These are phyloP conservation scores for Leucoptera coffeella DNA, from an alignment of 2,888 invertebrate genomes.

Conservation along the genomic window DNA sequence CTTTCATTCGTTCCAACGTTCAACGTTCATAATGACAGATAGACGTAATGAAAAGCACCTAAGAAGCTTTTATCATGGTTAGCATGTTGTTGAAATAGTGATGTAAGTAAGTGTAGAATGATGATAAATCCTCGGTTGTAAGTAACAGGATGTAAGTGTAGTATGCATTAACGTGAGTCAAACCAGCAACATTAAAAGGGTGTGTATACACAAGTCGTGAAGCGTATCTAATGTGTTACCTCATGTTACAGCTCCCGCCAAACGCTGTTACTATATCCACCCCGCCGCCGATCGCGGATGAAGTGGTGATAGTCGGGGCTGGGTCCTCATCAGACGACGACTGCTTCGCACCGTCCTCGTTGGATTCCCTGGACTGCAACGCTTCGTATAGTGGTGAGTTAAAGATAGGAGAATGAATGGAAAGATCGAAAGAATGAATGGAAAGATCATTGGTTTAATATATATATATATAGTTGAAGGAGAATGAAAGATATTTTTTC, in stretches of 20 bases:
- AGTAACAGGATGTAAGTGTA: too few relatives aligned
- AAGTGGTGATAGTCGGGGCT: conserved; percentile 75
- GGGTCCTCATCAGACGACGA: conserved; percentile 75
- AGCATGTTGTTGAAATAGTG: too few relatives aligned
- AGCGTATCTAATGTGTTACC: not conserved
- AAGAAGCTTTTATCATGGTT: too few relatives aligned
- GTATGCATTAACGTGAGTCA: too few relatives aligned
- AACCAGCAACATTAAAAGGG: not conserved
- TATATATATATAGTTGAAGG: too few relatives aligned
- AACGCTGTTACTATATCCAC: conserved; percentile 48
- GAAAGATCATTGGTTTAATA: too few relatives aligned
- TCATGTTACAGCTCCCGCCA: conserved; percentile 23
- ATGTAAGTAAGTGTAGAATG: too few relatives aligned
- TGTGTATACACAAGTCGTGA: too few relatives aligned
- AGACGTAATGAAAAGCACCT: too few relatives aligned
- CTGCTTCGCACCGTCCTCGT: conserved; percentile 65
- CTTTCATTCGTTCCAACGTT: not conserved
- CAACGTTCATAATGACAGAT: too few relatives aligned
- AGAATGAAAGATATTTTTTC: too few relatives aligned
- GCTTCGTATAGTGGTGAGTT: conserved; percentile 20
- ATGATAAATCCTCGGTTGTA: too few relatives aligned
- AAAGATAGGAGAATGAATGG: conserved; percentile 10
- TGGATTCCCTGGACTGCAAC: conserved; percentile 67
- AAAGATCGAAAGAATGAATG: not conserved
- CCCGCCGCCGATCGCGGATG: conserved; percentile 50